Conservation (phyloP, 2,888 invertebrate species). For the Epirrhoe tristata region DNA sequence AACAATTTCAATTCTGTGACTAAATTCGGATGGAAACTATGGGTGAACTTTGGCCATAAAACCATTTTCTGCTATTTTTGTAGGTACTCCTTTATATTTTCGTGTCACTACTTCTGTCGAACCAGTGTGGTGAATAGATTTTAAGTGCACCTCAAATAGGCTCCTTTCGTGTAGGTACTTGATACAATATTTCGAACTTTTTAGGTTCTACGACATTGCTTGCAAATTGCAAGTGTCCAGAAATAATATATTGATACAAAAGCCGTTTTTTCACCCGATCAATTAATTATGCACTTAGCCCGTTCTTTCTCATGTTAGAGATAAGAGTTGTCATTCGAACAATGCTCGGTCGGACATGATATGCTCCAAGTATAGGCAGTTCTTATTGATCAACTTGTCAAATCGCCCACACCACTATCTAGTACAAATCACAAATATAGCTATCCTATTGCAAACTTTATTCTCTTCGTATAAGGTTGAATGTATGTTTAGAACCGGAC, state of each 20-base stretch:
- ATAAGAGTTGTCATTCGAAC: slow-evolving; percentile 46
- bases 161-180: too few species aligned
- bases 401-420: slow-evolving; percentile 52
- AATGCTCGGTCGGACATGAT: slow-evolving; percentile 55
- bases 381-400: slow-evolving; percentile 64
- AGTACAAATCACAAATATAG: slow-evolving; percentile 5
- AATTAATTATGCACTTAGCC: slow-evolving; percentile 23
- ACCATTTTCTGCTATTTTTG: too few species aligned
- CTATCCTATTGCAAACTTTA: slow-evolving; percentile 26
- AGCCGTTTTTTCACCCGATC: background rate
- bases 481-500: background rate
- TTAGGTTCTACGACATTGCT: too few species aligned
- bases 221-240: too few species aligned
- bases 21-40: background rate
- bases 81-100: too few species aligned
- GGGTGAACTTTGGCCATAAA: too few species aligned
- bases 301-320: slow-evolving; percentile 26
- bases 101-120: too few species aligned
- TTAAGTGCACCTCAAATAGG: too few species aligned
- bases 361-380: slow-evolving; percentile 56
- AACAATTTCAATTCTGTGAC: background rate
- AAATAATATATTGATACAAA: background rate
- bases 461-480: slow-evolving; percentile 19
- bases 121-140: too few species aligned
- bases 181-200: too few species aligned